Evolutionary conservation across 2,113 vertebrate species (phyloP).

Genomic region (Spermophilus dauricus): DNA sequence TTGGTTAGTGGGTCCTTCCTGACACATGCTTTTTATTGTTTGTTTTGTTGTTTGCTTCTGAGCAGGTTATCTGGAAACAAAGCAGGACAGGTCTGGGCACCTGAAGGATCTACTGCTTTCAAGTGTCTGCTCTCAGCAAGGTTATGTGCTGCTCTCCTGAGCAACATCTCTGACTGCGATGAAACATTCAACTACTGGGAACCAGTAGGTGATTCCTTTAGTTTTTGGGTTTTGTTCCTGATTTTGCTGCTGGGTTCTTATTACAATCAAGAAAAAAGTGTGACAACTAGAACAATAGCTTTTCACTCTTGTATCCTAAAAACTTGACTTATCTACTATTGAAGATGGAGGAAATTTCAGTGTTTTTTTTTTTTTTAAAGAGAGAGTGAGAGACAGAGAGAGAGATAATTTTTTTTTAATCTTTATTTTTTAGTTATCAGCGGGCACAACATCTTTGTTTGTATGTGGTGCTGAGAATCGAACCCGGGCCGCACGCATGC

Average conservation of each 20-base stretch:
- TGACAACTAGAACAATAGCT: constrained; percentile 20
- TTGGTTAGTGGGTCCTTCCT: neutral
- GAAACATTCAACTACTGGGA: constrained; percentile 99
- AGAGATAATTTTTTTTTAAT: too few relatives aligned
- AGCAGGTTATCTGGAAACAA: constrained; percentile 89
- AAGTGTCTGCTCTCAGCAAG: constrained; percentile 98
- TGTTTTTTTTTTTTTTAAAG: neutral
- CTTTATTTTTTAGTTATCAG: too few relatives aligned
- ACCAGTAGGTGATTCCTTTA: constrained; percentile 91
- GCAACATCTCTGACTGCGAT: constrained; percentile 99
- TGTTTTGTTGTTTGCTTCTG: neutral
- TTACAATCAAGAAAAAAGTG: neutral
- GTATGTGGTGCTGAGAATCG: too few relatives aligned
- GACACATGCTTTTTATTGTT: neutral
- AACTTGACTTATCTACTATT: constrained; percentile 15
- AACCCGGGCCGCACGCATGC: too few relatives aligned
- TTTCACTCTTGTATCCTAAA: constrained; percentile 49
- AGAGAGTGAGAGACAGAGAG: too few relatives aligned
- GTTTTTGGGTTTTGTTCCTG: neutral
- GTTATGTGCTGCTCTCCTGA: constrained; percentile 97
- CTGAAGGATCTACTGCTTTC: constrained; percentile 97
- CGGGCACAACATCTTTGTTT: too few relatives aligned
- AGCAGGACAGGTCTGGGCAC: constrained; percentile 97
- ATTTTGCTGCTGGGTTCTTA: constrained; percentile 40
- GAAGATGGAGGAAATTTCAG: neutral